Conservation (phyloP, 2,888 invertebrate species). For the Heteropelma amictum region DNA sequence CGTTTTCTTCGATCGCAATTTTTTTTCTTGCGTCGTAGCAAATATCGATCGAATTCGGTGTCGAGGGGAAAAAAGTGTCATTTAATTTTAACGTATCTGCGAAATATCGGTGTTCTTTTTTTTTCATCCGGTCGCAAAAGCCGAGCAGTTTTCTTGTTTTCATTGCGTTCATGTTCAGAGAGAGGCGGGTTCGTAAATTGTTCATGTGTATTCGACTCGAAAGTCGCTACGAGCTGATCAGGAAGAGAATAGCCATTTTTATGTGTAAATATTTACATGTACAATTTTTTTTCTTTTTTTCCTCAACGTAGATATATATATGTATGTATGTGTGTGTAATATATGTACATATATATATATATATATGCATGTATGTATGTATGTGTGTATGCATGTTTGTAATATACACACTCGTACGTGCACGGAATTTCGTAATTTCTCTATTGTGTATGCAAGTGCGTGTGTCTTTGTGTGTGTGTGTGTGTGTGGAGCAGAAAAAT, state of each 20-base stretch:
- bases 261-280: neutral
- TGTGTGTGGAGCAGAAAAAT: neutral
- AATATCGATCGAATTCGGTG: neutral
- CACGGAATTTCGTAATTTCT: no score
- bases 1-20: conserved; percentile 1
- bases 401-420: neutral
- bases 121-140: no score
- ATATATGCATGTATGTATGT: conserved; percentile 30
- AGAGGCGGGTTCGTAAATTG: neutral
- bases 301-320: conserved; percentile 36
- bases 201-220: conserved; percentile 36
- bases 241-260: conserved; percentile 21
- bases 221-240: conserved; percentile 55
- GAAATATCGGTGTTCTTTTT: no score
- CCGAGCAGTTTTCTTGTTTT: neutral
- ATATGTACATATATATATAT: conserved; percentile 31
- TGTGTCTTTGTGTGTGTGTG: conserved; percentile 4
- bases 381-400: neutral
- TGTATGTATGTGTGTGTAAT: conserved; percentile 22
- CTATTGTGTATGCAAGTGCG: no score
- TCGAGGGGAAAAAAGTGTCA: neutral
- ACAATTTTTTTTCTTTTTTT: neutral
- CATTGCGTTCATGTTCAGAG: neutral
- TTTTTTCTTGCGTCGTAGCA: no score
- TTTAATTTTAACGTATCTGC: neutral